Base-by-base conservation (phyloP, 2,797 vertebrate species). In the Sebastes ruberrimus region DNA sequence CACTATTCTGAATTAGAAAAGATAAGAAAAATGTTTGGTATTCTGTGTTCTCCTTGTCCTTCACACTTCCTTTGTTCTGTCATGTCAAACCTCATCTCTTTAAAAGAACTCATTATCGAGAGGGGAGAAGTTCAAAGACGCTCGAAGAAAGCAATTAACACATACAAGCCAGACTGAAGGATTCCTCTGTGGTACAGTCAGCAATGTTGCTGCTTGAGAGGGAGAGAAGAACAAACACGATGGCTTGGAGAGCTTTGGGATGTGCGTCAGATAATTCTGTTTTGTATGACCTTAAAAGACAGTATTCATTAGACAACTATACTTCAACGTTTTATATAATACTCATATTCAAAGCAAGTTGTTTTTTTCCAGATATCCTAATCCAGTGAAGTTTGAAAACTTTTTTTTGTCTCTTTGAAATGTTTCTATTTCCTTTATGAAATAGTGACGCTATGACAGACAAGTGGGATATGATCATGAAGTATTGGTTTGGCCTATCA, bases 71-170 rank as follows among this genome's bases (percentile, higher is more conserved):
- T 89, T 91, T 92, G 86, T 92, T 90, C 84, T 61, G 71, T 92
- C 89, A 86, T 83, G 93, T 94, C 88, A 85, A 91, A 93, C 80
- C 79, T 92, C 86, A 84, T 90, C 84, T 90, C 71, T 82, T 89
- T 86, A 86, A 90, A 91, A 89, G 28, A 92, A 92, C 77, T 90
- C 89, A 93, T 94, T 92, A 94, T 91, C 65, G n/a, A 77, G 88
- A 89, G 89, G 82, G 84, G 87, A 85, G 83, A 84, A 80, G 88
- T 93, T 94, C 84, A 94, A 92, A 93, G 87, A 91, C 67, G 46
- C 90, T 89, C 14, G 62, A 92, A 90, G 86, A 94, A 92, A 92
- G 90, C 85, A 93, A 93, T 94, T 93, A 94, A 91, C 84, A 85
- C 86, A 78, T 82, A 82, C 65, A 46, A 90, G 88, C 28, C 78